Conservation (phyloP, 2,113 vertebrate species). For the Mustela lutreola region DNA sequence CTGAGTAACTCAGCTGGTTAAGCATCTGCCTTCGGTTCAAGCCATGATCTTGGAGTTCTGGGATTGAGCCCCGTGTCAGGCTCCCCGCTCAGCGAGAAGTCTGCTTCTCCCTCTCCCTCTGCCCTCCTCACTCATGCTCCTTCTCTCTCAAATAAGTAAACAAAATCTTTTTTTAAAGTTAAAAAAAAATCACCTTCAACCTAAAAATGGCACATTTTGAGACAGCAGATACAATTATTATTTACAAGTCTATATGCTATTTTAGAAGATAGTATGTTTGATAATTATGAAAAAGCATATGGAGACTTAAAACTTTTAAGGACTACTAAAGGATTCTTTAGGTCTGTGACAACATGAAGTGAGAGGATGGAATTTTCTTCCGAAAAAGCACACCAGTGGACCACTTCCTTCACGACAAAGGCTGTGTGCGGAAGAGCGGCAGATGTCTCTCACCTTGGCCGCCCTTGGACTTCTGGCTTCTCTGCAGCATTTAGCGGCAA, state of each 20-base stretch:
- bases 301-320: not conserved
- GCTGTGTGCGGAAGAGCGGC: rapidly evolving
- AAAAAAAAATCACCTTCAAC: not conserved
- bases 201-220: not conserved
- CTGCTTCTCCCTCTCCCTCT: not conserved
- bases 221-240: not conserved
- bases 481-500: rapidly evolving
- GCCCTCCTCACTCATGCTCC: not conserved
- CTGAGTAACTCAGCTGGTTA: not conserved
- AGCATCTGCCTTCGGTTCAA: not conserved
- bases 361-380: not conserved
- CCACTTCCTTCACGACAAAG: not conserved
- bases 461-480: not conserved
- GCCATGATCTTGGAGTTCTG: not conserved
- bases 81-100: not conserved
- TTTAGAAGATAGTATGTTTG: not conserved
- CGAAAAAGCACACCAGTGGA: not conserved
- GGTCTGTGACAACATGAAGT: not conserved
- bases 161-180: not conserved
- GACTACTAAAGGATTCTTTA: not conserved
- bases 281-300: not conserved
- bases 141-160: not conserved
- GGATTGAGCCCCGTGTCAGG: not conserved
- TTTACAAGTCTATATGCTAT: not conserved
- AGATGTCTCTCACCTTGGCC: rapidly evolving